Evolutionary conservation across 2,113 vertebrate genomes (phyloP).

Genomic region (Gymnobelideus leadbeateri): DNA sequence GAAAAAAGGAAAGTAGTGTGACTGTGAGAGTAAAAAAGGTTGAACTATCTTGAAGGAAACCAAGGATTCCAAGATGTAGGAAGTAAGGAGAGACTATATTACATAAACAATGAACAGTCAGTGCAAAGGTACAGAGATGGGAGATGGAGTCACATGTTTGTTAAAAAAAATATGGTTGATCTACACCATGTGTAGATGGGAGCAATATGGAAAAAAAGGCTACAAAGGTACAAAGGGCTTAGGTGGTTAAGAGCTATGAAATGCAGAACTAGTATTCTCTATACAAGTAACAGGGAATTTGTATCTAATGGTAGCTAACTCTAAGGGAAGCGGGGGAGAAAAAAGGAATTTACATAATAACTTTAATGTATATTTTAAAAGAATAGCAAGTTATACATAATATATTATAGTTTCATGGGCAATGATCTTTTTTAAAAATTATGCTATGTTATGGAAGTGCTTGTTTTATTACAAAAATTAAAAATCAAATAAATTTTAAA

Average conservation of each 20-base stretch:
- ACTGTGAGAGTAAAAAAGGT: background rate
- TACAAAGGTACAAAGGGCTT: background rate
- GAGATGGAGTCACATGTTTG: background rate
- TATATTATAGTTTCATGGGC: too few relatives aligned
- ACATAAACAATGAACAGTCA: background rate
- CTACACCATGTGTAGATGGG: background rate
- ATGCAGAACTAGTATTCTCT: background rate
- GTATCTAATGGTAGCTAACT: too few relatives aligned
- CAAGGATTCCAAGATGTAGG: background rate
- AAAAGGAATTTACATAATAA: too few relatives aligned
- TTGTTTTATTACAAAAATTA: too few relatives aligned
- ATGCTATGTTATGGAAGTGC: too few relatives aligned
- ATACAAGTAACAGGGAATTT: background rate
- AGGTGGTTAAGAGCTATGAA: background rate
- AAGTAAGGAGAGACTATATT: background rate
- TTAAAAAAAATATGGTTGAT: background rate
- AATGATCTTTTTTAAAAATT: too few relatives aligned
- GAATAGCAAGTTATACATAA: too few relatives aligned
- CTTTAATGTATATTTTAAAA: too few relatives aligned
- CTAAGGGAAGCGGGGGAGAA: too few relatives aligned
- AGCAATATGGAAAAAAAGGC: background rate
- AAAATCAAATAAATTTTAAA: too few relatives aligned
- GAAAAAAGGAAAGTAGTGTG: background rate
- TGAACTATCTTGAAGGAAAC: background rate
- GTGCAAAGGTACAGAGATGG: background rate